Conservation (phyloP, 2,797 vertebrate genomes). For the Gobionotothen gibberifrons region DNA sequence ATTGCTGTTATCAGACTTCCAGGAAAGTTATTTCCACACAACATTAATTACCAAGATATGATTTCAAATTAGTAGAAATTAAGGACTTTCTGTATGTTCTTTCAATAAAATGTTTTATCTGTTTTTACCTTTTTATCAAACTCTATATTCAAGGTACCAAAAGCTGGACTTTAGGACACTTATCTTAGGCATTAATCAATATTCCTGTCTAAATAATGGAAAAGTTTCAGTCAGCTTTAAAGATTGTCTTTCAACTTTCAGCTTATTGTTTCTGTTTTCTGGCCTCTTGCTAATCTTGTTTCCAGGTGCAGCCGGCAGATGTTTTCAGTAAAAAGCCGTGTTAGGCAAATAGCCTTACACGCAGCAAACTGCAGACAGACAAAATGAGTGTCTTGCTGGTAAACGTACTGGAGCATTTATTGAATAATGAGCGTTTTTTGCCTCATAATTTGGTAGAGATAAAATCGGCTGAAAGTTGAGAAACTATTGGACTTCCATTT, state of each 20-base stretch:
- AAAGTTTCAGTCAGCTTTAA: neutral
- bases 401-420: neutral
- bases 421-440: neutral
- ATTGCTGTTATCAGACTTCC: neutral
- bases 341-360: neutral
- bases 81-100: neutral
- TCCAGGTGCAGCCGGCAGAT: neutral
- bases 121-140: slow-evolving; percentile 9
- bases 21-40: neutral
- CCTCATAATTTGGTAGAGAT: neutral
- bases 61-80: neutral
- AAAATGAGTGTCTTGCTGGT: neutral
- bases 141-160: neutral
- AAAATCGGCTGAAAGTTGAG: neutral
- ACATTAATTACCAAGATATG: neutral
- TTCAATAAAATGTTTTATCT: neutral
- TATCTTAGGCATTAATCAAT: neutral
- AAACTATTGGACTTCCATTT: neutral
- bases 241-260: neutral
- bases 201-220: neutral
- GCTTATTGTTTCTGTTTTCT: slow-evolving; percentile 6
- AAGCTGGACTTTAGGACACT: neutral
- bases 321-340: neutral
- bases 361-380: neutral
- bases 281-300: neutral